Base-by-base conservation (phyloP, 2,797 vertebrate genomes). In the Anabacerthia variegaticeps region DNA sequence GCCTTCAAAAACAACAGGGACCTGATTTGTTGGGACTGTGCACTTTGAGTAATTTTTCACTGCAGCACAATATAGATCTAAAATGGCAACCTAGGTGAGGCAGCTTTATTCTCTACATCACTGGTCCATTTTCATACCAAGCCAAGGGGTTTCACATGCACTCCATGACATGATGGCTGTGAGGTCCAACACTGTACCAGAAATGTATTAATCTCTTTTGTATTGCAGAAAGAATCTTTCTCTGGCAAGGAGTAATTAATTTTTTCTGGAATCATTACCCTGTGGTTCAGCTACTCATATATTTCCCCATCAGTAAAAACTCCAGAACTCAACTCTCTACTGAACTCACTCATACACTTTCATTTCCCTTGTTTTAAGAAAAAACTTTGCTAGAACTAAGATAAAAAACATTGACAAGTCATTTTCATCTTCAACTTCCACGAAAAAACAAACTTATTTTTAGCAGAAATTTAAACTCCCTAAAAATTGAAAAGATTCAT, bases 1-100 rank as follows among this genome's bases (percentile, higher is more conserved):
- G 92, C 61, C 81, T 88, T 88, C 93, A 85, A 88, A 96, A 92
- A 75, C 89, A 93, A 74, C 78, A 46, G 41, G 56, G 85, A 93
- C 44, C 46, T 73, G 67, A 83, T 87, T 91, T 84, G 78, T 55
- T 90, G 34, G 73, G 78, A 68, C 39, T 11, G 37, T 66, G 37
- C 27, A 61, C 44, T 76, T 87, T 2, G 9, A 65, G 17, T 41
- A 65, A 66, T 92, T 89, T 89, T 88, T 94, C 75, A 88, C 43
- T 58, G 39, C 28, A 15, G 16, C 46, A 48, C 28, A 72, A 30
- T 5, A 23, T 4, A 20, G 41, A 65, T 24, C 24, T 32, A 74
- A 88, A 90, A 84, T 17, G 11, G 39, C 51, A 89, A 54, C 37
- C 23, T 20, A 74, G 71, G 75, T 83, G 75, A 76, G 56, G 66